Conservation (phyloP, 2,113 vertebrate genomes). For the Phaetusa simplex region DNA sequence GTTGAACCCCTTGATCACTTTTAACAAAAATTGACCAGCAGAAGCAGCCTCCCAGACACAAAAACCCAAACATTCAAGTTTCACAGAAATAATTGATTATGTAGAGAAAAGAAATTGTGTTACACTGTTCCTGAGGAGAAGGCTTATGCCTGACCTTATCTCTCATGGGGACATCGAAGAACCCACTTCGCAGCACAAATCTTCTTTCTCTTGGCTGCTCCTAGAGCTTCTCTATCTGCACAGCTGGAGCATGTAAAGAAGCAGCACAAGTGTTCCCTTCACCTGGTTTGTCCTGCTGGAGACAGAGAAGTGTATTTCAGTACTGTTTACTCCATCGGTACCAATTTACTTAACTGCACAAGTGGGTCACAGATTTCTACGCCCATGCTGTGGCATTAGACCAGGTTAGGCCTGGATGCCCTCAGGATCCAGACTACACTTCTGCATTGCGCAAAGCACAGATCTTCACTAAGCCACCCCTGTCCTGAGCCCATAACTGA, state of each 20-base stretch:
- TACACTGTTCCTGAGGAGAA: neutral
- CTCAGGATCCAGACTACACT: neutral
- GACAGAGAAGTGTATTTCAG: neutral
- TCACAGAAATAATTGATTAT: neutral
- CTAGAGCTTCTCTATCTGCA: neutral
- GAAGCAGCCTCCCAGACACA: neutral
- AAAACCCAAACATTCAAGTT: neutral
- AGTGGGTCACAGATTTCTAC: neutral
- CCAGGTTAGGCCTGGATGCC: neutral
- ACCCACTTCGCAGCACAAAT: neutral
- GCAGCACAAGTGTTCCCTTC: neutral
- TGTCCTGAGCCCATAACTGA: neutral
- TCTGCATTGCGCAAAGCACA: accelerated
- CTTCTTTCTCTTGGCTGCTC: neutral
- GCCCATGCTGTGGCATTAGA: accelerated
- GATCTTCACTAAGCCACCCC: neutral
- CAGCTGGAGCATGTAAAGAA: neutral
- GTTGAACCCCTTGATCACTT: neutral
- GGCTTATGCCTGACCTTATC: neutral
- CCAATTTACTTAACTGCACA: neutral
- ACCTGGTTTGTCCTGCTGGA: neutral
- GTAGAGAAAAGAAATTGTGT: neutral
- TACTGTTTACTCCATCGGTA: neutral
- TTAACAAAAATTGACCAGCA: neutral
- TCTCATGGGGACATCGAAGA: neutral